Evolutionary conservation across 1,140 invertebrate genomes (phyloP).

Genomic region (Ceratosolen solmsi): DNA sequence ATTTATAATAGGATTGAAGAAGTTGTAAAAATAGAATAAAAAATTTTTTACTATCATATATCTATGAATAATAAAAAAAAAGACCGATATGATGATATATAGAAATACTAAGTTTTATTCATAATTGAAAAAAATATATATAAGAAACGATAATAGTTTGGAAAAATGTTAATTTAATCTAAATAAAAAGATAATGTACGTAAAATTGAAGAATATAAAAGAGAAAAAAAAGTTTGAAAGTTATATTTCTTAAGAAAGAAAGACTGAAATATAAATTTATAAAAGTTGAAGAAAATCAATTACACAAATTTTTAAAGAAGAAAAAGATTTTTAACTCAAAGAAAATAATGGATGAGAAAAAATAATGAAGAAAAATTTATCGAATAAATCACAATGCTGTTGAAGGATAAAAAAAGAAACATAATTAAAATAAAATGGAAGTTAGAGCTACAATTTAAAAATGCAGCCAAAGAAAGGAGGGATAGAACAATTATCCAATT

Average conservation of each 20-base stretch:
- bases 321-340: background rate
- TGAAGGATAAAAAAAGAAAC: background rate
- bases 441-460: conserved; percentile 14
- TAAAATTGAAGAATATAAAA: background rate
- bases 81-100: background rate
- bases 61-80: background rate
- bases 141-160: background rate
- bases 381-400: conserved; percentile 10
- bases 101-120: no score
- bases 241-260: background rate
- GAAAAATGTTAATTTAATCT: background rate
- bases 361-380: background rate
- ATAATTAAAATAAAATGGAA: conserved; percentile 21
- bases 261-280: background rate
- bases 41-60: no score
- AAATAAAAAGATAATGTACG: background rate
- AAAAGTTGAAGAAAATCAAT: background rate
- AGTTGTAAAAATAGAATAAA: no score
- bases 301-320: conserved; percentile 3
- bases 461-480: background rate
- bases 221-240: background rate
- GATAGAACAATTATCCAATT: background rate
- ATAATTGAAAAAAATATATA: background rate
- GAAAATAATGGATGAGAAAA: background rate
- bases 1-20: no score